These are phyloP conservation scores for Pteropus alecto DNA, from an alignment of 2,113 vertebrate genomes.

Conservation along the genomic window DNA sequence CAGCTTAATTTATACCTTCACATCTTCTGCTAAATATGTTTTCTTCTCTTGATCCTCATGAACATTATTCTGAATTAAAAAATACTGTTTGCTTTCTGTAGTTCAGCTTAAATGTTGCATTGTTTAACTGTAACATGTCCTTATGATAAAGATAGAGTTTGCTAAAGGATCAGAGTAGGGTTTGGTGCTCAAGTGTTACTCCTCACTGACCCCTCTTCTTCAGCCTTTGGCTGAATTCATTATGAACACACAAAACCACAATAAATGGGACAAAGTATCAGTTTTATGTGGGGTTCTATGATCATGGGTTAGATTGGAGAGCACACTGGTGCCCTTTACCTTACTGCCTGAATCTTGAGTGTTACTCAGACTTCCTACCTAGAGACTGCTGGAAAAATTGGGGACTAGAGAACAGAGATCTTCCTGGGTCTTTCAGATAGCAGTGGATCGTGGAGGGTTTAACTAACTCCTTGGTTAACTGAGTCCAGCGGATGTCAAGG, in stretches of 20 bases:
- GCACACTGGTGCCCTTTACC: not conserved
- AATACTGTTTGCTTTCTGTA: not conserved
- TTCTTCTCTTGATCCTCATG: conserved; percentile 44
- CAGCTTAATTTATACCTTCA: conserved; percentile 12
- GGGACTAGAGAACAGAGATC: not conserved
- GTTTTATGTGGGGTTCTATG: not conserved
- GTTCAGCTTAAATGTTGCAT: conserved; percentile 8
- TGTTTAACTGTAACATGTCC: conserved; percentile 54
- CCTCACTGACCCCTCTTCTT: not conserved
- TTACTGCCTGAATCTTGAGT: not conserved
- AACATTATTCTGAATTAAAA: conserved; percentile 9
- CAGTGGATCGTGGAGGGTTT: not conserved
- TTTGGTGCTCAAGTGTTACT: not conserved
- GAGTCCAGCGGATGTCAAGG: not conserved
- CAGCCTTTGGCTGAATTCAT: not conserved
- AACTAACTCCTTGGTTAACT: not conserved
- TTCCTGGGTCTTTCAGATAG: not conserved
- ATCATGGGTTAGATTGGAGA: not conserved
- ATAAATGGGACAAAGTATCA: not conserved
- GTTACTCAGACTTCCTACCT: not conserved
- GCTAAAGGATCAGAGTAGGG: not conserved
- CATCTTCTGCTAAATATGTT: conserved; percentile 42
- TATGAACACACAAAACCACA: not conserved
- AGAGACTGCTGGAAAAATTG: not conserved
- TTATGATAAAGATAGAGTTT: not conserved